Percentiles rank a stretch among this genome's conserved stretches.
Evolutionary conservation across 1,140 invertebrate species (phyloP).

Genomic region (Neodiprion pinetum): DNA sequence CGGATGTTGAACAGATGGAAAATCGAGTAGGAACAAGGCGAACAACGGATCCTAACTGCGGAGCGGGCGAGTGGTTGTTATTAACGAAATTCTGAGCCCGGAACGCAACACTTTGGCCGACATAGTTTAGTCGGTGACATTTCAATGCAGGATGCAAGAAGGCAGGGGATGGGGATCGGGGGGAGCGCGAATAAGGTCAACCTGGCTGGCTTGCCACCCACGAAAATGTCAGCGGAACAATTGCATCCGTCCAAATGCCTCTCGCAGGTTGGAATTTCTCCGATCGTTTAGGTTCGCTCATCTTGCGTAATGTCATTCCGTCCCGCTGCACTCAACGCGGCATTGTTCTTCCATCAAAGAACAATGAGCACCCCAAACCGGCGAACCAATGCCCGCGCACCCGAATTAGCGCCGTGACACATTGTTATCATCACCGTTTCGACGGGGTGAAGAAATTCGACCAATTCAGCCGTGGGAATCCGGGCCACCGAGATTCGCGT

Average conservation of each 20-base stretch:
- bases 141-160: constrained; percentile 38
- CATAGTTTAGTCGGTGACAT: constrained; percentile 44
- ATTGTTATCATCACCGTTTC: neutral
- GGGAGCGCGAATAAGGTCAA: constrained; percentile 29
- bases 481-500: neutral
- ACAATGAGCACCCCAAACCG: neutral
- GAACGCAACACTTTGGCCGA: neutral
- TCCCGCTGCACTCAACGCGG: neutral
- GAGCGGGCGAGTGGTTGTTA: neutral
- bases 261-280: neutral
- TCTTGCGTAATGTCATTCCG: neutral
- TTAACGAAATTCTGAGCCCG: neutral
- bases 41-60: neutral
- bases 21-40: neutral
- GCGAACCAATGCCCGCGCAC: neutral
- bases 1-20: constrained; percentile 4
- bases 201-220: constrained; percentile 1
- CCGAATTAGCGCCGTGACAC: neutral
- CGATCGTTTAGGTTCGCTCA: neutral
- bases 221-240: neutral
- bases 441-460: neutral
- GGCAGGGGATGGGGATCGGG: constrained; percentile 15
- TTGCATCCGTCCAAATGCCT: constrained; percentile 9
- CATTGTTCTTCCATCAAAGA: neutral
- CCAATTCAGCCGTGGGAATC: neutral